Percentiles rank a stretch among this genome's conserved stretches.
Evolutionary conservation across 2,113 vertebrate genomes (phyloP).

Genomic region (Bos taurus): ARS-UCD2.0 NC_037333.1:44313501-44314000

Average conservation of each 20-base stretch:
- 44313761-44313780: not conserved
- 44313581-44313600: too few species aligned
- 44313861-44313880: not conserved
- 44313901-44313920: not conserved
- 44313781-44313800: not conserved
- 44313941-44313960: not conserved
- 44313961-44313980: not conserved
- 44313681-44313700: too few species aligned
- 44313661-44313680: too few species aligned
- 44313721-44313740: not conserved
- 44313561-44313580: too few species aligned
- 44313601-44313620: too few species aligned
- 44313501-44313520: too few species aligned
- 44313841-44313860: not conserved
- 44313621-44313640: too few species aligned
- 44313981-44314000: not conserved
- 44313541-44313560: too few species aligned
- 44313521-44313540: too few species aligned
- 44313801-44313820: not conserved
- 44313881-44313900: not conserved
- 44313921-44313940: not conserved
- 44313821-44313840: not conserved
- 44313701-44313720: fast-evolving
- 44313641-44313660: too few species aligned
- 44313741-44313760: not conserved